Evolutionary conservation across 2,888 invertebrate species (phyloP).

Genomic region (Nomada flava): DNA sequence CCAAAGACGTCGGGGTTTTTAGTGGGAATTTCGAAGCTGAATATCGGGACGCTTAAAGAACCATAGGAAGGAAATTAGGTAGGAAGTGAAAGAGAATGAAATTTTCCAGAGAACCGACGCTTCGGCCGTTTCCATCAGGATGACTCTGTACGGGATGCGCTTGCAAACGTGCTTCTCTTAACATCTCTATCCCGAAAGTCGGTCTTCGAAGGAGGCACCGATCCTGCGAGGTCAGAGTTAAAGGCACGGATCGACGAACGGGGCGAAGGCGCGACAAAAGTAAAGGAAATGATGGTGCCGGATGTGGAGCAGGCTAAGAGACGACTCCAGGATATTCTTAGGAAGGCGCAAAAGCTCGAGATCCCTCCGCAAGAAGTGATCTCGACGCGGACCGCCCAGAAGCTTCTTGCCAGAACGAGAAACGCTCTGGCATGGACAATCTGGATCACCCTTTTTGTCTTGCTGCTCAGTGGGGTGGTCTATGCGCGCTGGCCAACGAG

Average conservation of each 20-base stretch:
- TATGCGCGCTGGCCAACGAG: slow-evolving; percentile 79
- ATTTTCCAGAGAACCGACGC: slow-evolving; percentile 62
- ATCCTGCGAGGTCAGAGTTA: slow-evolving; percentile 19
- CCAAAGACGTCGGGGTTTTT: neutral
- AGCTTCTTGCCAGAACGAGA: slow-evolving; percentile 77
- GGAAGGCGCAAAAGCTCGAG: slow-evolving; percentile 77
- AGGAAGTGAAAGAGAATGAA: slow-evolving; percentile 40
- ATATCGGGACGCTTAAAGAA: neutral
- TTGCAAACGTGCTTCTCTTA: slow-evolving; percentile 47
- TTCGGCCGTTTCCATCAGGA: slow-evolving; percentile 32
- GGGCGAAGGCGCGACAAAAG: slow-evolving; percentile 49
- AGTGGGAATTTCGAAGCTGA: neutral
- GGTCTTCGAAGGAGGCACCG: slow-evolving; percentile 12
- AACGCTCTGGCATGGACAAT: slow-evolving; percentile 76
- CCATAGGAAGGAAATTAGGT: neutral
- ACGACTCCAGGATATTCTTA: slow-evolving; percentile 77
- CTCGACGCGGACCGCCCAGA: slow-evolving; percentile 77
- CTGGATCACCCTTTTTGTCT: slow-evolving; percentile 75
- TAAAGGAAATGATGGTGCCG: slow-evolving; percentile 74
- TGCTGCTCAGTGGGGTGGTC: slow-evolving; percentile 75
- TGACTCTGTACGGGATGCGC: slow-evolving; percentile 41
- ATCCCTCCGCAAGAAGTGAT: slow-evolving; percentile 77
- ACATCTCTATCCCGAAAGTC: slow-evolving; percentile 56
- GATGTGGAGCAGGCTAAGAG: slow-evolving; percentile 79
- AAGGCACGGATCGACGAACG: slow-evolving; percentile 33